phyloP scores from a whole-genome alignment of 2,113 vertebrate genomes.

The Dunckerocampus dactyliophorus region DNA sequence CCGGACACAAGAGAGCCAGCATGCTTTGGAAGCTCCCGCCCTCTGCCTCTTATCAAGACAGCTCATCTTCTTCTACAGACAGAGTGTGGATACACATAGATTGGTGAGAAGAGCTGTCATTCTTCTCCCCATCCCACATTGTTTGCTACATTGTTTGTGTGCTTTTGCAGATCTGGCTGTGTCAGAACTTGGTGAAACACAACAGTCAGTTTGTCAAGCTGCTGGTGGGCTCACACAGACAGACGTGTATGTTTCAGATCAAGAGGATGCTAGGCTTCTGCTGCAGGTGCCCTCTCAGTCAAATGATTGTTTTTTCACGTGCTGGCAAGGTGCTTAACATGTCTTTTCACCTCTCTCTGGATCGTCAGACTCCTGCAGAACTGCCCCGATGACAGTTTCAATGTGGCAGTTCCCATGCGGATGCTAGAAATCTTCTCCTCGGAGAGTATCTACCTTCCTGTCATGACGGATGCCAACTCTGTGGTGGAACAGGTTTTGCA shows the following conservation, averaged over 20 bases:
- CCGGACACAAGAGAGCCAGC: slow-evolving; percentile 73
- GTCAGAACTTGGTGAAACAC: slow-evolving; percentile 91
- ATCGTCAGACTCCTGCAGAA: slow-evolving; percentile 80
- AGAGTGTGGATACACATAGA: slow-evolving; percentile 86
- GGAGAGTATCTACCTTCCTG: slow-evolving; percentile 85
- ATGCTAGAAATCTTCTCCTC: slow-evolving; percentile 96
- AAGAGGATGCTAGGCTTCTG: slow-evolving; percentile 92
- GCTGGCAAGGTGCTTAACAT: background rate
- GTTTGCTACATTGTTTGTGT: slow-evolving; percentile 14
- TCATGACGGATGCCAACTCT: slow-evolving; percentile 80
- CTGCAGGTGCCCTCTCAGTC: slow-evolving; percentile 80
- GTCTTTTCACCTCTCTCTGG: background rate
- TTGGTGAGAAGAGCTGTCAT: slow-evolving; percentile 77
- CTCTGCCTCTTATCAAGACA: slow-evolving; percentile 86
- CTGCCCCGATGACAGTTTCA: slow-evolving; percentile 84
- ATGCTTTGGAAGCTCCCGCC: slow-evolving; percentile 66
- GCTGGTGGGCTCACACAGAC: slow-evolving; percentile 81
- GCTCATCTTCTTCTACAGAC: slow-evolving; percentile 94
- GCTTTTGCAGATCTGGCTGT: slow-evolving; percentile 86
- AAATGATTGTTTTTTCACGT: background rate
- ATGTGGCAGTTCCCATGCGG: slow-evolving; percentile 93
- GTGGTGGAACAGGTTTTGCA: slow-evolving; percentile 96
- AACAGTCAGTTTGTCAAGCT: slow-evolving; percentile 86
- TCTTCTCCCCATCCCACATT: background rate
- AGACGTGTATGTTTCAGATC: slow-evolving; percentile 93